phyloP scores from a whole-genome alignment of 2,888 invertebrate genomes.

The Limenitis camilla region DNA sequence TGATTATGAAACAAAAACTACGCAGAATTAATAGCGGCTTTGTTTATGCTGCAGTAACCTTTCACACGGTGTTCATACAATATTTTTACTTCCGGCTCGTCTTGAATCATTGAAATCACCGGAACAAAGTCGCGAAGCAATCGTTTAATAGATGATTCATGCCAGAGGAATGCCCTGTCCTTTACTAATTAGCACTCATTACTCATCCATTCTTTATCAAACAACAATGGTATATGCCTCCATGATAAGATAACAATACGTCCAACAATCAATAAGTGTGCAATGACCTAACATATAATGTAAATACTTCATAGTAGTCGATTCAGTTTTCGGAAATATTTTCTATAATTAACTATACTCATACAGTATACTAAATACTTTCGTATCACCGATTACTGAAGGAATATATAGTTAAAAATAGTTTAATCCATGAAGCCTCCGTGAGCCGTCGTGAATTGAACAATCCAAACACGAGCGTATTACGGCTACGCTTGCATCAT shows the following conservation, averaged over 20 bases:
- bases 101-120: constrained; percentile 28
- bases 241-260: constrained; percentile 28
- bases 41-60: constrained; percentile 24
- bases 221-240: constrained; percentile 30
- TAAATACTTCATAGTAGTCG: too few relatives aligned
- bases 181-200: constrained; percentile 60
- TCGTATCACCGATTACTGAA: too few relatives aligned
- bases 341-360: too few relatives aligned
- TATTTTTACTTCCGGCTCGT: constrained; percentile 33
- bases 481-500: too few relatives aligned
- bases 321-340: too few relatives aligned
- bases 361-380: too few relatives aligned
- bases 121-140: constrained; percentile 21
- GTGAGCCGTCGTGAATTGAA: too few relatives aligned
- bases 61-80: constrained; percentile 30
- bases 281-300: constrained; percentile 9
- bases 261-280: constrained; percentile 14
- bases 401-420: too few relatives aligned
- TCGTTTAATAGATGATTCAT: constrained; percentile 46
- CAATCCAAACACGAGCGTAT: too few relatives aligned
- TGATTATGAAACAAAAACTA: constrained; percentile 22
- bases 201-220: constrained; percentile 58
- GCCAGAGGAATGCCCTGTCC: constrained; percentile 58
- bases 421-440: too few relatives aligned
- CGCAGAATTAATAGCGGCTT: constrained; percentile 18